Percentiles rank a stretch among this genome's conserved stretches.
phyloP scores from a whole-genome alignment of 2,888 invertebrate genomes.

The Spodoptera exigua region DNA sequence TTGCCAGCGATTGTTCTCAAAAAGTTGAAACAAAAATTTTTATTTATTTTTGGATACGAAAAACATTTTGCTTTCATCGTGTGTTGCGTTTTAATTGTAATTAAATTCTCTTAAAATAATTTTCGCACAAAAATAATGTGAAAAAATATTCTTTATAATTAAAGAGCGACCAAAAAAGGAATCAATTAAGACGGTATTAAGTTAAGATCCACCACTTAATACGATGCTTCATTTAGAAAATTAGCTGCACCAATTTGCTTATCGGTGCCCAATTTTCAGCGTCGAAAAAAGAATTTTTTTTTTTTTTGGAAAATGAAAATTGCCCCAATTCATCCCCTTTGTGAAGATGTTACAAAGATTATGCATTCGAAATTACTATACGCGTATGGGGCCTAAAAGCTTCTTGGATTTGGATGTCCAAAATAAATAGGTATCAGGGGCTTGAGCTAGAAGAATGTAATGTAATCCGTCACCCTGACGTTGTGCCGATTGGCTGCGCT shows the following conservation, averaged over 20 bases:
- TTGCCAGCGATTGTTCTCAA: constrained; percentile 27
- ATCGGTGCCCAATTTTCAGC: constrained; percentile 17
- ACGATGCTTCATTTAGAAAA: constrained; percentile 12
- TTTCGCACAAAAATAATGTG: too few relatives aligned
- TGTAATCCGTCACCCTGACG: constrained; percentile 80
- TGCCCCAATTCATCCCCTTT: constrained; percentile 12
- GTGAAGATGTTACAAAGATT: constrained; percentile 16
- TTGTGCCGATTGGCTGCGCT: constrained; percentile 75
- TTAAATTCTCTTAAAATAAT: too few relatives aligned
- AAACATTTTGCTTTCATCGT: too few relatives aligned
- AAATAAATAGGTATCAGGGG: constrained; percentile 80
- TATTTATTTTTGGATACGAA: not conserved
- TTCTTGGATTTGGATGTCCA: constrained; percentile 71
- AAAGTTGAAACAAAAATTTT: constrained; percentile 1
- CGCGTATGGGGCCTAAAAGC: constrained; percentile 65
- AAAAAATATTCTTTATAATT: too few relatives aligned
- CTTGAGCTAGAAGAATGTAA: constrained; percentile 83
- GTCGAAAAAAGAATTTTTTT: constrained; percentile 25
- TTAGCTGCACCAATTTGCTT: constrained; percentile 41
- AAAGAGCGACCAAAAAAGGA: too few relatives aligned
- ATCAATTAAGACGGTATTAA: not conserved
- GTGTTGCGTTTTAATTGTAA: too few relatives aligned
- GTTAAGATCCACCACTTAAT: constrained; percentile 6
- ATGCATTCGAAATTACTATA: constrained; percentile 57
- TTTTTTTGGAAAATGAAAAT: too few relatives aligned